A percentile compares a stretch with the other conserved stretches of the same genome.
phyloP scores from a whole-genome alignment of 2,113 vertebrate species.

The Tragelaphus imberbis region DNA sequence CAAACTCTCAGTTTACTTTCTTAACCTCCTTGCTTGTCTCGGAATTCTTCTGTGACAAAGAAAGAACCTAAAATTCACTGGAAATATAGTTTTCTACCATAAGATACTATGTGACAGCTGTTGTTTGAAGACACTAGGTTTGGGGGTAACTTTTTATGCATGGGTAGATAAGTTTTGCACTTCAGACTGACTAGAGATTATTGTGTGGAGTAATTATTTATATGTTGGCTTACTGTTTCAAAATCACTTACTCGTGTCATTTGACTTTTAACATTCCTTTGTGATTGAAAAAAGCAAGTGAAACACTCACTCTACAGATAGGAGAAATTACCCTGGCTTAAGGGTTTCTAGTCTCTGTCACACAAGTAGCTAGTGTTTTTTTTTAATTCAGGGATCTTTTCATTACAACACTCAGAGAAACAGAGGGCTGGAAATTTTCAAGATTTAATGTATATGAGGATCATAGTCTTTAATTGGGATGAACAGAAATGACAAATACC shows the following conservation, averaged over 20 bases:
- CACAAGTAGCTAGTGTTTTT: background rate
- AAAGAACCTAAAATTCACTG: background rate
- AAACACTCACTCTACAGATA: background rate
- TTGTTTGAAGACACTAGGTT: background rate
- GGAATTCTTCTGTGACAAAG: background rate
- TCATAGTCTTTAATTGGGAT: conserved; percentile 7
- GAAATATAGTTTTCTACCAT: background rate
- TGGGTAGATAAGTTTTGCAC: background rate
- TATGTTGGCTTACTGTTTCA: background rate
- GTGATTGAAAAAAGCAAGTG: background rate
- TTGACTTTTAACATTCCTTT: background rate
- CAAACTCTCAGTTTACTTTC: background rate
- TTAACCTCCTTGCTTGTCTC: background rate
- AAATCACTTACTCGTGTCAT: background rate
- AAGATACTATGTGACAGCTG: background rate
- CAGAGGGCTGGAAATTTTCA: background rate
- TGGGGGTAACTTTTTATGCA: background rate
- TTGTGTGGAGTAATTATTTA: background rate
- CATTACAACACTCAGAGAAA: background rate
- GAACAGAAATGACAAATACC: conserved; percentile 15
- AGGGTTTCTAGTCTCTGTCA: background rate
- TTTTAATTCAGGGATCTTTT: background rate
- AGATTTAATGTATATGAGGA: background rate
- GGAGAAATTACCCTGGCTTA: background rate
- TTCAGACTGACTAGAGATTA: background rate